Base-by-base conservation (phyloP, 2,113 vertebrate species). In the Xiphias gladius region DNA sequence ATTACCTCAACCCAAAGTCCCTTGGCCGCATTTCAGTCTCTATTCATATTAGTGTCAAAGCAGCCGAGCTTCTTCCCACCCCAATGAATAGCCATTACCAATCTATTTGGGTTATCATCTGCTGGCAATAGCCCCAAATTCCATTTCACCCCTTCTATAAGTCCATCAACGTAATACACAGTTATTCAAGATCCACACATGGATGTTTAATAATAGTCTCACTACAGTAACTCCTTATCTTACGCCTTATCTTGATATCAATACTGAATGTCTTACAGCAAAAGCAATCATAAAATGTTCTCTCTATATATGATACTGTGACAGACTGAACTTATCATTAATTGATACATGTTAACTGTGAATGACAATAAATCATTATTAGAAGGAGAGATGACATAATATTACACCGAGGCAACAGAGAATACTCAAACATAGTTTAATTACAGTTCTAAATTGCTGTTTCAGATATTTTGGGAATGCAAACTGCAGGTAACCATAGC, bases 81-180 rank as follows among this genome's bases (percentile, higher is more conserved):
- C 93, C 92, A 87, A 94, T 73, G 90, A 95, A 94, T 94, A 94
- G 95, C 94, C 94, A 96, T 96, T 96, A 96, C 94, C 94, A 95
- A 97, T 95, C 94, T 89, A 95, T 96, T 96, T 95, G 92, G 94
- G 95, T 96, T 94, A 93, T 96, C 95, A 96, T 92, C 87, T 95
- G 95, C 95, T 95, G 95, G 94, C 92, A 93, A 94, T 93, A 94
- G 90, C 95, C 95, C 92, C 93, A 96, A 96, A 96, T 97, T 96
- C 95, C 95, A 96, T 97, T 96, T 96, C 95, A 95, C 94, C 82
- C 95, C 94, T 93, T 93, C 83, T 90, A 94, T 93, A 95, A 95
- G 96, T 26, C 4, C 26, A 26, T 43, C 24, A 48, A 8, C 20
- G 26, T 48, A 4, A 48, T 50, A n/a, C 26, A 30, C 17, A 20